Base-by-base conservation (phyloP, 2,888 invertebrate species). In the Drosophila subsilvestris region DNA sequence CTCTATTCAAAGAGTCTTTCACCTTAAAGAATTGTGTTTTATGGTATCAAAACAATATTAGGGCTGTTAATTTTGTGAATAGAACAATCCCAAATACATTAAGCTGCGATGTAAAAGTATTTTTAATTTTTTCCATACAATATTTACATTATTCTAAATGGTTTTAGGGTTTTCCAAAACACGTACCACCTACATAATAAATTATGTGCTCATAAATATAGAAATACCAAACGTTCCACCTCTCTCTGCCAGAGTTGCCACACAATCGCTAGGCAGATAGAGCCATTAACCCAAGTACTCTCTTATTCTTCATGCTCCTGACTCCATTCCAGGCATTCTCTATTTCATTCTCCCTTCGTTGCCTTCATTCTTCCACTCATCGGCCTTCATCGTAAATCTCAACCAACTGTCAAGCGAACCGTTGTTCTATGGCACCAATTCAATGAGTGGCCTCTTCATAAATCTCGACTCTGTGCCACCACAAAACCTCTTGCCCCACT, bases 401-500 rank as follows among this genome's bases (percentile, higher is more conserved):
- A 82, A 85, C 90, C 57, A 80, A 78, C 74, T 89, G 86, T 85
- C 88, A 89, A 66, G 53, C 44, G 43, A 20, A 56, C 44, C 56
- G 68, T n/a, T 37, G 66, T 63, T 88, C 69, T 86, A 88, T 84
- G 87, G 82, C 89, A 76, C 37, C 85, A 78, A 88, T 83, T 80
- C 60, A 80, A 68, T 78, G 65, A 86, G 88, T 80, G 86, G 37
- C 53, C 63, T 83, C 72, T 88, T 76, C 88, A 88, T 83, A 83
- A 86, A 88, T 88, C 88, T 83, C 74, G 49, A 80, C 55, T 18
- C 25, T 78, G 58, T 61, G 59, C 72, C 70, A 74, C 53, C 27
- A 42, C 45, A 37, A 42, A 45, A 12, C 12, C 32, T 5, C 4
- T 12, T 37, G 45, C 42, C 42, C 54, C 55, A 48, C 22, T 53